Evolutionary conservation across 2,888 invertebrate genomes (phyloP), one percentile per base, ranked within the genome.

Genomic region (Caenorhabditis auriculariae): DNA sequence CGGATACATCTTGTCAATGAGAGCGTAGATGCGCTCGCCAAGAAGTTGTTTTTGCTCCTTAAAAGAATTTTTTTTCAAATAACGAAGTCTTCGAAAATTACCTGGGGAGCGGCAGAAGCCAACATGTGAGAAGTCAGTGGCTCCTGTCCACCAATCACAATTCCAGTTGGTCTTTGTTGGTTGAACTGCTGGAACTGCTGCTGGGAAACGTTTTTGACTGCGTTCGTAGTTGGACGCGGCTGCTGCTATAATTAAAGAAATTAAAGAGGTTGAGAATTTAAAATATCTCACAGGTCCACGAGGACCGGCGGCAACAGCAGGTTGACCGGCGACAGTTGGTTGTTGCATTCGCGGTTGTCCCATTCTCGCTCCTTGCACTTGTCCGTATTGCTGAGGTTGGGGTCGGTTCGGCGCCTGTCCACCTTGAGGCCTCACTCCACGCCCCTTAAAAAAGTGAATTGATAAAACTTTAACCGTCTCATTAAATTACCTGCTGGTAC

Each of bases 31-130:
- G 73, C 95, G 89, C 85, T 99, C 98, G 71, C 98, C 98, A 74
- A 99, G 87, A 90, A 98, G 94, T 86, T 98, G 96, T 83, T 98
- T 98, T 84, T 98, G 98, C 81, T 98, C 96, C 75, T 80, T 60
- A 47, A 72, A 66, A 41, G 29, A 4, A n/a, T 29, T 4, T 19
- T 19, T 32, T 24, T 12, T 26, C n/a, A n/a, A 17, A 17, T 23
- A 4, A 29, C 3, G 35, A 38, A 43, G 2, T 32, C 4, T 5
- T 27, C 24, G 21, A 4, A 24, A 24, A 27, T 35, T 41, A 69
- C 74, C 83, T 92, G 91, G 41, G 91, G 90, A 45, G 89, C 89
- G 64, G 96, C 96, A 61, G 91, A 90, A 47, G 96, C 94, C 85
- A 98, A 86, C 90, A 95, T 91, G 39, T 91, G 89, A 15, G 96